These are phyloP conservation scores for Idaea straminata DNA, from an alignment of 2,888 invertebrate species.

Conservation along the genomic window DNA sequence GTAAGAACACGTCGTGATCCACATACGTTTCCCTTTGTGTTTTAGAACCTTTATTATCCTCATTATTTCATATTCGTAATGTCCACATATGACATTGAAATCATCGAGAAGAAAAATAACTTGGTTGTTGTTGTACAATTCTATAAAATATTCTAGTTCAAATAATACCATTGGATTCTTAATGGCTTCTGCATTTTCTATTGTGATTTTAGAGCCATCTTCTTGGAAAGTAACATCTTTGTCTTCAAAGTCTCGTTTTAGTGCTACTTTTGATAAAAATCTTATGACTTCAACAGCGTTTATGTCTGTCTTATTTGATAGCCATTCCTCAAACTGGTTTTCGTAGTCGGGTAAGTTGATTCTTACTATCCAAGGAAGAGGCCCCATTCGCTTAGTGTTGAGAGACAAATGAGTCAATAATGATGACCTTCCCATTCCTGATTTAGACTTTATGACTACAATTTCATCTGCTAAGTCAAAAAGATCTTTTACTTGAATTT, in stretches of 20 bases:
- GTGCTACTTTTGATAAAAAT: constrained; percentile 35
- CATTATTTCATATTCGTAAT: constrained; percentile 37
- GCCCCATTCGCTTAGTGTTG: constrained; percentile 33
- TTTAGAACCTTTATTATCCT: constrained; percentile 32
- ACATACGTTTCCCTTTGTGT: constrained; percentile 33
- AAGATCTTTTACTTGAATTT: constrained; percentile 31
- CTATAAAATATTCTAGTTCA: constrained; percentile 39
- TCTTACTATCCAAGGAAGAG: constrained; percentile 39
- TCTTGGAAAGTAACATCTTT: constrained; percentile 22
- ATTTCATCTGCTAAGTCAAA: constrained; percentile 34
- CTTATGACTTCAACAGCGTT: constrained; percentile 21
- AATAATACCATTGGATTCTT: constrained; percentile 25
- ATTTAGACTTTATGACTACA: constrained; percentile 35
- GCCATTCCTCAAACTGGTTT: constrained; percentile 32
- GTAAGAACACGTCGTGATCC: constrained; percentile 41
- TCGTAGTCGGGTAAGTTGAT: constrained; percentile 35
- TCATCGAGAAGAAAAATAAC: constrained; percentile 42
- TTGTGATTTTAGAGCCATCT: constrained; percentile 19
- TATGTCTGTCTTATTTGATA: constrained; percentile 20
- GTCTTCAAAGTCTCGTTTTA: constrained; percentile 27
- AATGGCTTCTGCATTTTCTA: constrained; percentile 16
- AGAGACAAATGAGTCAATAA: constrained; percentile 40
- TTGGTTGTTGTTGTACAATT: constrained; percentile 34
- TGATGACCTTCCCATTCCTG: constrained; percentile 42
- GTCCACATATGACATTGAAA: constrained; percentile 39